Conservation (phyloP, 92 coral and sea anemone genomes). For the Plumapathes pennacea region DNA sequence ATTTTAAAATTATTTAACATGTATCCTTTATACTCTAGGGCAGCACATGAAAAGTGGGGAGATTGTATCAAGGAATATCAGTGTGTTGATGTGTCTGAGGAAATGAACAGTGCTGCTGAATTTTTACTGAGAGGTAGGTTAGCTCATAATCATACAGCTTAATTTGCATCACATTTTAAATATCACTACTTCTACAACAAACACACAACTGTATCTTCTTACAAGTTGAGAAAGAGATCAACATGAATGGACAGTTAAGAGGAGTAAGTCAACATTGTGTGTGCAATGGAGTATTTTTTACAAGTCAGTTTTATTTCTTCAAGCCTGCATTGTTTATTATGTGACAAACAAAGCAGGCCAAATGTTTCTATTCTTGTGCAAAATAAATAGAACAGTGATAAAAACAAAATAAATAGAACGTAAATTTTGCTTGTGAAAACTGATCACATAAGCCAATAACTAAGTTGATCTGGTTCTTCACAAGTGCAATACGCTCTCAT, state of each 20-base stretch:
- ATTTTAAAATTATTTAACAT: neutral
- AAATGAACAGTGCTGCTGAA: conserved; percentile 80
- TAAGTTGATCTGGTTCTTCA: too few species aligned
- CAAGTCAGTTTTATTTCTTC: neutral
- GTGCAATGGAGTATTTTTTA: neutral
- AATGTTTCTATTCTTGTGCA: too few species aligned
- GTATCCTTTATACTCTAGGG: conserved; percentile 47
- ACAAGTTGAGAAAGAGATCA: too few species aligned
- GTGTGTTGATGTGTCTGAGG: conserved; percentile 91
- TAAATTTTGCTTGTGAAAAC: too few species aligned
- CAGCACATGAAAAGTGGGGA: conserved; percentile 88
- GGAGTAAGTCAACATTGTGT: neutral
- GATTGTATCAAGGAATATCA: conserved; percentile 81
- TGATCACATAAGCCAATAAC: too few species aligned
- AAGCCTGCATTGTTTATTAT: too few species aligned
- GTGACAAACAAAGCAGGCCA: too few species aligned
- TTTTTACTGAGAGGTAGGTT: conserved; percentile 78
- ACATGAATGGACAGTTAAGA: neutral
- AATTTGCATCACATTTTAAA: neutral
- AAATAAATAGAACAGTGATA: too few species aligned
- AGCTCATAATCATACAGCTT: too few species aligned
- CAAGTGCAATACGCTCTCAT: too few species aligned
- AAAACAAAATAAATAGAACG: too few species aligned
- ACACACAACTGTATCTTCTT: too few species aligned
- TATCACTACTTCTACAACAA: neutral